These are phyloP conservation scores for Anguilla anguilla DNA, from an alignment of 2,797 vertebrate species.

Conservation along the genomic window DNA sequence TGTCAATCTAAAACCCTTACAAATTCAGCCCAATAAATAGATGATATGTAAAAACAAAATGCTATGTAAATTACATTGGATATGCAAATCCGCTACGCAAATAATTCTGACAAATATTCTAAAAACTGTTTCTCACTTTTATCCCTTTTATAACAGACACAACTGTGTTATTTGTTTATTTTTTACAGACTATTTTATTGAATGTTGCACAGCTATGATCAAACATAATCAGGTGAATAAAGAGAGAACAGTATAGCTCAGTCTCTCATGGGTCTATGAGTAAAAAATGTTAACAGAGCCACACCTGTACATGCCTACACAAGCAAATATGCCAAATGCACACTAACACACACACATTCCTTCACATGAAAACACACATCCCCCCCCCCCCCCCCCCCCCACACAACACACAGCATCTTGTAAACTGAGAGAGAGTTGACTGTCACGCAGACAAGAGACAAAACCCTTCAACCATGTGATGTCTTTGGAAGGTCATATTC, in stretches of 20 bases:
- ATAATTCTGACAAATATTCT: too few species aligned
- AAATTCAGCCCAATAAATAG: neutral
- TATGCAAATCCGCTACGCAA: too few species aligned
- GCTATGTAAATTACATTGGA: neutral
- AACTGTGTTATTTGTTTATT: neutral
- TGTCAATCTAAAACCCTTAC: neutral
- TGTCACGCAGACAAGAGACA: neutral
- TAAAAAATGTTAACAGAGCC: neutral
- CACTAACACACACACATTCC: neutral
- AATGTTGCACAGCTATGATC: neutral
- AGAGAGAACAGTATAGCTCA: neutral
- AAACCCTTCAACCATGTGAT: neutral
- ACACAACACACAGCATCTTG: neutral
- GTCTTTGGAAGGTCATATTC: neutral
- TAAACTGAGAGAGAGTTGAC: neutral
- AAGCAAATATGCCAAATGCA: neutral
- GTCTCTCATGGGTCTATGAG: neutral
- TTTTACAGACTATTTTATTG: neutral
- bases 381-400: neutral
- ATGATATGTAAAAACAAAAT: neutral
- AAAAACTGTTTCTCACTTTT: neutral
- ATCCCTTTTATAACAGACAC: neutral
- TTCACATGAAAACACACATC: too few species aligned
- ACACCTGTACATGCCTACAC: neutral
- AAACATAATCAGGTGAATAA: too few species aligned